Evolutionary conservation across 2,797 vertebrate genomes (phyloP).

Genomic region (Atherinosoma microstoma): DNA sequence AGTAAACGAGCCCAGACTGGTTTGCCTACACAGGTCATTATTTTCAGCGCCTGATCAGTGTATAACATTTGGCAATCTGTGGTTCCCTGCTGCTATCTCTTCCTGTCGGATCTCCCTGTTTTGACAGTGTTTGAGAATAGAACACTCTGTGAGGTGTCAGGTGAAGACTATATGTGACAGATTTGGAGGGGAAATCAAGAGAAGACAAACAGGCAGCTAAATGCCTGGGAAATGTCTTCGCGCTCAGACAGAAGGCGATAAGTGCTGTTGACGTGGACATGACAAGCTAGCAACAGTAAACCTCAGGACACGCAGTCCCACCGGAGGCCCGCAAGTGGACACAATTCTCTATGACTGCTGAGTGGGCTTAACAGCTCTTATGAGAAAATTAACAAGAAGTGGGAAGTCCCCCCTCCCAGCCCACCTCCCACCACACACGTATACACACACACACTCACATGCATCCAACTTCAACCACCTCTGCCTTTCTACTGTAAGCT

Average conservation of each 20-base stretch:
- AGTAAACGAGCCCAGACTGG: conserved; percentile 60
- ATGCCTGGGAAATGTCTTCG: conserved; percentile 80
- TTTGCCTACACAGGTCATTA: conserved; percentile 72
- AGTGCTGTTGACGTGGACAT: conserved; percentile 85
- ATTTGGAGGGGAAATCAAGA: conserved; percentile 83
- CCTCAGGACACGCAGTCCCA: conserved; percentile 83
- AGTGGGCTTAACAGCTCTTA: conserved; percentile 74
- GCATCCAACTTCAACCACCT: conserved; percentile 51
- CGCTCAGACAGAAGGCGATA: conserved; percentile 80
- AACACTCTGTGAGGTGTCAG: conserved; percentile 82
- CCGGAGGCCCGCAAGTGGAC: conserved; percentile 78
- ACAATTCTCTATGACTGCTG: conserved; percentile 70
- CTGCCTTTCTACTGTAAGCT: conserved; percentile 67
- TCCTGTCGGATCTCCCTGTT: conserved; percentile 75
- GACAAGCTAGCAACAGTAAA: conserved; percentile 84
- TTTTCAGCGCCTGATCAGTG: conserved; percentile 70
- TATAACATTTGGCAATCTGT: conserved; percentile 72
- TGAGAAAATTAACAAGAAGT: conserved; percentile 73
- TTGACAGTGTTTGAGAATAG: conserved; percentile 81
- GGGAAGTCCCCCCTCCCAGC: conserved; percentile 14
- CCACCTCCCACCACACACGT: conserved; percentile 5
- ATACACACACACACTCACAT: conserved; percentile 24
- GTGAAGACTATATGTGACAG: conserved; percentile 83
- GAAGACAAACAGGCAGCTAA: conserved; percentile 85
- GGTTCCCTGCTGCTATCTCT: conserved; percentile 74